A percentile compares a stretch with the other conserved stretches of the same genome.
These are phyloP conservation scores for Clarias gariepinus DNA, from an alignment of 2,113 vertebrate species.

Conservation along the genomic window DNA sequence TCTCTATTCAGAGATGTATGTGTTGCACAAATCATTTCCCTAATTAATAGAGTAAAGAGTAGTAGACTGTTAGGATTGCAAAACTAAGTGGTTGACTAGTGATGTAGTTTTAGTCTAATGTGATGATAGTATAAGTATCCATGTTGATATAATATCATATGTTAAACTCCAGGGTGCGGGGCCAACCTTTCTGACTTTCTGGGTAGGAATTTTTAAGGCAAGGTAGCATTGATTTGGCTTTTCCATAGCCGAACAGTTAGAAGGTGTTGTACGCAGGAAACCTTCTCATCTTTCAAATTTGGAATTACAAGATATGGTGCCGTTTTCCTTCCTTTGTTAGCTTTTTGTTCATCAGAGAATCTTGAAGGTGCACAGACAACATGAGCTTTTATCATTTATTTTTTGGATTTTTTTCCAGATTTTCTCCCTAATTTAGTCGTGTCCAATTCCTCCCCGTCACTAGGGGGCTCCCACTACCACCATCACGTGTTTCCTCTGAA, in stretches of 20 bases:
- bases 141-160: background rate
- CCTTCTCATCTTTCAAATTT: background rate
- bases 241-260: background rate
- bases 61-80: background rate
- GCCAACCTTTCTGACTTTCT: background rate
- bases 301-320: background rate
- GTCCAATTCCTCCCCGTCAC: too few relatives aligned
- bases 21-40: background rate
- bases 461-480: too few relatives aligned
- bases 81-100: background rate
- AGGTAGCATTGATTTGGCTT: background rate
- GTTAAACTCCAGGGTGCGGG: background rate
- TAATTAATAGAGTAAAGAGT: background rate
- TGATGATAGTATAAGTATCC: background rate
- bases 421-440: background rate
- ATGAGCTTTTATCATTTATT: too few relatives aligned
- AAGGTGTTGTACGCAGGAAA: background rate
- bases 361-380: too few relatives aligned
- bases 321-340: background rate
- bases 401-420: too few relatives aligned
- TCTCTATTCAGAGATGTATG: background rate
- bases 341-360: too few relatives aligned
- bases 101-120: background rate
- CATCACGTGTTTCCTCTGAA: too few relatives aligned
- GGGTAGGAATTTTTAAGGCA: background rate